Percentiles rank a stretch among this genome's conserved stretches.
These are phyloP conservation scores for Oryzias javanicus DNA, from an alignment of 2,113 vertebrate species.

Conservation along the genomic window DNA sequence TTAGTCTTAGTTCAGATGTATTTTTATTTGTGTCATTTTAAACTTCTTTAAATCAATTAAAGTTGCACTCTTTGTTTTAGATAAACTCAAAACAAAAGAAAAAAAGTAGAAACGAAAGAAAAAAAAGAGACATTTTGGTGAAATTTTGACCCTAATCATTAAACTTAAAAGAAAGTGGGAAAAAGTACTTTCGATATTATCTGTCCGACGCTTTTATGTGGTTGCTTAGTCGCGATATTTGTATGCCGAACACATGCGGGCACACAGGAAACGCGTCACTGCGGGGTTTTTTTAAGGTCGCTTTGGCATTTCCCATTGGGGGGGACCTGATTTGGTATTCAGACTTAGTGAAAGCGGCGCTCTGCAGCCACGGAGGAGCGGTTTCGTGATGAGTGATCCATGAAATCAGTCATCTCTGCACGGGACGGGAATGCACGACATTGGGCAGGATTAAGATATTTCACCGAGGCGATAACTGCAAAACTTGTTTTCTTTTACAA, in stretches of 20 bases:
- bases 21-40: too few relatives aligned
- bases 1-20: too few relatives aligned
- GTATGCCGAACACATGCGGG: slow-evolving; percentile 32
- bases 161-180: neutral
- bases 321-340: slow-evolving; percentile 39
- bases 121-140: neutral
- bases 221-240: slow-evolving; percentile 35
- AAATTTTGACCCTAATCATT: slow-evolving; percentile 1
- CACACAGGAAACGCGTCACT: slow-evolving; percentile 45
- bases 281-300: slow-evolving; percentile 32
- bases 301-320: slow-evolving; percentile 62
- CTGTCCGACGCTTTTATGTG: slow-evolving; percentile 23
- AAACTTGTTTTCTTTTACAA: slow-evolving; percentile 13
- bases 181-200: slow-evolving; percentile 13
- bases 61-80: too few relatives aligned
- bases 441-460: slow-evolving; percentile 16
- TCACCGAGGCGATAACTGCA: slow-evolving; percentile 29
- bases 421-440: slow-evolving; percentile 32
- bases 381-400: slow-evolving; percentile 58
- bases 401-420: slow-evolving; percentile 39
- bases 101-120: neutral
- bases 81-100: neutral
- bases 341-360: slow-evolving; percentile 56
- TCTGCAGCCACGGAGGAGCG: slow-evolving; percentile 42
- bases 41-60: too few relatives aligned